These are phyloP conservation scores for Semaprochilodus insignis DNA, from an alignment of 2,797 vertebrate genomes.

Conservation along the genomic window DNA sequence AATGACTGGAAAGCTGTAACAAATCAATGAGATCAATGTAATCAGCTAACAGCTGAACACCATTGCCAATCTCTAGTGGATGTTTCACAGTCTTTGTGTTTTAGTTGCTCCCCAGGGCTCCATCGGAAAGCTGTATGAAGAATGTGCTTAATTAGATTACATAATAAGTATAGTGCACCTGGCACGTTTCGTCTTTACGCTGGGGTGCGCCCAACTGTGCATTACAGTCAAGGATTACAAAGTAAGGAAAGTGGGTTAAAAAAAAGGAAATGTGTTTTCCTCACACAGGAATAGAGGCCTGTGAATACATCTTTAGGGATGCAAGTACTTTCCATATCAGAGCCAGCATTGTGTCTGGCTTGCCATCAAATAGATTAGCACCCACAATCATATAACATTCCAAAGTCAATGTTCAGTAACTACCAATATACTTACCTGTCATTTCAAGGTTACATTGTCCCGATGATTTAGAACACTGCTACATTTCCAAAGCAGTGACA, in stretches of 20 bases:
- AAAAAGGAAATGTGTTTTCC: neutral
- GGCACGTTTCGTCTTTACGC: slow-evolving; percentile 37
- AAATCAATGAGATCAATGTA: slow-evolving; percentile 66
- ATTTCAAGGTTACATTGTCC: slow-evolving; percentile 47
- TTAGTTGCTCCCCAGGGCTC: slow-evolving; percentile 64
- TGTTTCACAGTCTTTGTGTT: slow-evolving; percentile 62
- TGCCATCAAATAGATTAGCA: slow-evolving; percentile 44
- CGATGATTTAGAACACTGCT: slow-evolving; percentile 37
- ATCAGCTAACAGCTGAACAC: slow-evolving; percentile 61
- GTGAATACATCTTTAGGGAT: slow-evolving; percentile 22
- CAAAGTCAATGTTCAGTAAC: slow-evolving; percentile 44
- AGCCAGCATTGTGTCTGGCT: slow-evolving; percentile 12
- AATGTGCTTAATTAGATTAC: slow-evolving; percentile 68
- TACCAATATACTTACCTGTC: slow-evolving; percentile 46
- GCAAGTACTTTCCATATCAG: neutral
- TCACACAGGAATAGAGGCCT: neutral
- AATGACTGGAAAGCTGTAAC: slow-evolving; percentile 62
- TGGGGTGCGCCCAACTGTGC: slow-evolving; percentile 30
- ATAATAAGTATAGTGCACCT: slow-evolving; percentile 57
- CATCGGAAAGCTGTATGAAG: slow-evolving; percentile 56
- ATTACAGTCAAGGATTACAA: slow-evolving; percentile 30
- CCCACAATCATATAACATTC: slow-evolving; percentile 42
- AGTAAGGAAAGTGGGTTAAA: slow-evolving; percentile 23
- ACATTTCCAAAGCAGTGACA: slow-evolving; percentile 26
- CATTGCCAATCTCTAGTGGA: slow-evolving; percentile 59